Base-by-base conservation (phyloP, 2,113 vertebrate species). In the Clarias batrachus region DNA sequence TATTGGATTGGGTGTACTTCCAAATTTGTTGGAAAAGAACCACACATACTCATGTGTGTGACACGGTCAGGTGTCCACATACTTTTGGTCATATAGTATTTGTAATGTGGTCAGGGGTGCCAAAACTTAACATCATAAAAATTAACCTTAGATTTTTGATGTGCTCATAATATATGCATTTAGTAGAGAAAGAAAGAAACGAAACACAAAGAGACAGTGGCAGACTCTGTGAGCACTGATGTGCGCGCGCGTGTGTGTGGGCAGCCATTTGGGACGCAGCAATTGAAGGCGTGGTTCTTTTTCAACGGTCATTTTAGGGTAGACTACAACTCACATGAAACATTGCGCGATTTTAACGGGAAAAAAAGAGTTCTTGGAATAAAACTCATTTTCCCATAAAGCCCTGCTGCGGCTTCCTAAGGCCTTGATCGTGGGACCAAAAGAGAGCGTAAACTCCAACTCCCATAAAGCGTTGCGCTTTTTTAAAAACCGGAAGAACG, bases 401-500 rank as follows among this genome's bases (percentile, higher is more conserved):
- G 62, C 80, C 65, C 76, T 77, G 54, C 86, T 21, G 60, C 25
- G 60, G 59, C 37, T 71, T 63, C 63, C 62, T 71, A 8, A 52
- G 77, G 83, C 57, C 48, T 48, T 48, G 48, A 74, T 25, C 37
- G 21, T 21, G 41, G 70, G 1, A 11, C 27, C n/a, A 16, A n/a
- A 13, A 25, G 27, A 27, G 7, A 82, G 27, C 19, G 3, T n/a
- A 82, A 88, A 97, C 97, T 97, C 93, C 96, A 93, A 82, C 91
- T 92, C 97, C 97, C 97, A 95, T 76, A 3, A 86, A 86, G 54
- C 96, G 14, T 65, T 79, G 94, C 96, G 94, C 65, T 25, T 27
- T 77, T 27, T 56, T 17, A 0, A 7, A 62, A 81, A 94, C 95
- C 95, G 96, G 95, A 96, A 96, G 93, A 92, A 93, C 96, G 96